Evolutionary conservation across 2,113 vertebrate genomes (phyloP), one percentile per base, ranked within the genome.

Genomic region (Ovis canadensis): DNA sequence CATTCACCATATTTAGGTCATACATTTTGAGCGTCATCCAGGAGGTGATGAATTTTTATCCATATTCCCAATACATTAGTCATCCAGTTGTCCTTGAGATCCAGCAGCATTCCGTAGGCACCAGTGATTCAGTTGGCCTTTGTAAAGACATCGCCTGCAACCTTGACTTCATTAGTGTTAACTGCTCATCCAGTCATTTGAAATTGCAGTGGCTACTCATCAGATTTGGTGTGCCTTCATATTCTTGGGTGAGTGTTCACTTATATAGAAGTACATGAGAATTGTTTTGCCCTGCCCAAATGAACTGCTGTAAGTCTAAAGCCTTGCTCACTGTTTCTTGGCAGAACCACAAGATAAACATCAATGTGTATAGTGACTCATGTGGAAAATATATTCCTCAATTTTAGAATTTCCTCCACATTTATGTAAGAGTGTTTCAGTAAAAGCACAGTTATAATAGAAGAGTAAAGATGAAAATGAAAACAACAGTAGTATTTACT

Each of bases 381-480:
- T 16, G 52, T 14, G 21, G 74, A 97, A 97, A 97, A 88, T 21
- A 55, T 29, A 91, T 88, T 74, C 43, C 40, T 60, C 55, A 80
- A n/a, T 91, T 87, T 95, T 81, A 91, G 14, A 80, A 94, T 91
- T 97, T 96, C 52, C 29, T 88, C 50, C n/a, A 87, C 16, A 64
- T 86, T 67, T 14, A 23, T 54, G 3, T 88, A 97, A 83, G 25
- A 43, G 43, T 59, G 16, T 93, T 91, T 93, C 81, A 71, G 50
- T 74, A 82, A 95, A 92, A 95, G 11, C n/a, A 88, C 45, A 91
- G 84, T 52, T 82, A 80, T 81, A 90, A 92, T n/a, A 59, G 54
- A 45, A 90, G 27, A 94, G 97, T n/a, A 43, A 97, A 86, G 91
- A 91, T 88, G n/a, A 89, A 96, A 93, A 91, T 81, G 29, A 90